These are phyloP conservation scores for Ellobius talpinus DNA, from an alignment of 2,113 vertebrate species.

Conservation along the genomic window DNA sequence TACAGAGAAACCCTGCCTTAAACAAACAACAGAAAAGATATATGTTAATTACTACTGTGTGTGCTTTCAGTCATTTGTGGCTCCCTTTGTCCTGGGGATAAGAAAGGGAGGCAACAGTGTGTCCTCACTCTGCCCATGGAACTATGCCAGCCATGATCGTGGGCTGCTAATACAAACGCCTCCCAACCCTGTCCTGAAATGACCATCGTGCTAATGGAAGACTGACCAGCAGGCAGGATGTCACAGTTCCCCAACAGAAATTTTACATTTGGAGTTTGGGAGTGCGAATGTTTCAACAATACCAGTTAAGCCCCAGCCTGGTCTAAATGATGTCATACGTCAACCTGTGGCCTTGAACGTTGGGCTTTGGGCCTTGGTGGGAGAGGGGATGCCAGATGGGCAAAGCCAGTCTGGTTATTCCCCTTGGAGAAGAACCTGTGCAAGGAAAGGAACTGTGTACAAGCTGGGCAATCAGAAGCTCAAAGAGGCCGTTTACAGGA, in stretches of 20 bases:
- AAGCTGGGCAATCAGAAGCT: neutral
- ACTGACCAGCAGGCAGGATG: neutral
- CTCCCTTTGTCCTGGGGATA: neutral
- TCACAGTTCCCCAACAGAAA: neutral
- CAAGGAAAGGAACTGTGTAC: neutral
- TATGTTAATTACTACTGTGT: neutral
- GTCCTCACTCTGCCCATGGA: neutral
- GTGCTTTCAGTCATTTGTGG: neutral
- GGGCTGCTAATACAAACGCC: neutral
- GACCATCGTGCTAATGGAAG: neutral
- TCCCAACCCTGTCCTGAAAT: neutral
- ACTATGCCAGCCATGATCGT: too few species aligned
- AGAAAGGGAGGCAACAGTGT: neutral
- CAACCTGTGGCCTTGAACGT: neutral
- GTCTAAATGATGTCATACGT: neutral
- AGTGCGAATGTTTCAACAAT: neutral
- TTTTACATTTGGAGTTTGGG: constrained; percentile 7
- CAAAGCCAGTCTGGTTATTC: neutral
- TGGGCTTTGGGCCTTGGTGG: neutral
- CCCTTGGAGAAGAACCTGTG: too few species aligned
- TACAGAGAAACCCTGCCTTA: too few species aligned
- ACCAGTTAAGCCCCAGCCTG: neutral
- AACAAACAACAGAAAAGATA: neutral
- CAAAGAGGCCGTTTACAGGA: neutral
- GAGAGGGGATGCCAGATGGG: neutral